These are phyloP conservation scores for Drosophila littoralis DNA, from an alignment of 1,140 invertebrate genomes.

Conservation along the genomic window DNA sequence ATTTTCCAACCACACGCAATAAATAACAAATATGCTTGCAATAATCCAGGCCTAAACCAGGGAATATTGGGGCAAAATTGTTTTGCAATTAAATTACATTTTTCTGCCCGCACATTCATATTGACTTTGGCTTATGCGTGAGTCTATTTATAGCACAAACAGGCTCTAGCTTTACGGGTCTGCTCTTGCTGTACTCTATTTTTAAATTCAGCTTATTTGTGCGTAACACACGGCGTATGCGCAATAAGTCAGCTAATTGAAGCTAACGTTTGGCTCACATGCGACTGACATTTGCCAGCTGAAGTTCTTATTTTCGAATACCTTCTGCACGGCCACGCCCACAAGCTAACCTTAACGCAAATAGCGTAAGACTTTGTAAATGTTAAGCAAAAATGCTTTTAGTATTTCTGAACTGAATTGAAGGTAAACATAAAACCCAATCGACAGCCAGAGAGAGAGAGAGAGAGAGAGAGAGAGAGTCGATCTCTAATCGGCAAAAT, in stretches of 20 bases:
- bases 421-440: constrained; percentile 27
- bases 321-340: neutral
- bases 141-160: constrained; percentile 10
- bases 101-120: neutral
- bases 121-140: neutral
- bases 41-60: no score
- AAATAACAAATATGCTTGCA: no score
- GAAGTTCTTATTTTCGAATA: neutral
- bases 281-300: constrained; percentile 30
- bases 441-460: neutral
- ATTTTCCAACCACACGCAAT: no score
- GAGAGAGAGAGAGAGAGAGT: neutral
- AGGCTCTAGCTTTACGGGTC: no score
- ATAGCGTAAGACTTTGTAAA: constrained; percentile 21
- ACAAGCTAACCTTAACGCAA: constrained; percentile 23
- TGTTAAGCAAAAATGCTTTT: constrained; percentile 17
- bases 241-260: constrained; percentile 36
- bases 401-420: neutral
- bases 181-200: constrained; percentile 1
- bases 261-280: no score
- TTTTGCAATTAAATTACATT: no score
- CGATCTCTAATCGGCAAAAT: constrained; percentile 66
- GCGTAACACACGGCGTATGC: constrained; percentile 57
- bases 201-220: constrained; percentile 31
- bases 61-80: no score